Evolutionary conservation across 2,797 vertebrate genomes (phyloP).

Genomic region (Melanotaenia pygmaea): DNA sequence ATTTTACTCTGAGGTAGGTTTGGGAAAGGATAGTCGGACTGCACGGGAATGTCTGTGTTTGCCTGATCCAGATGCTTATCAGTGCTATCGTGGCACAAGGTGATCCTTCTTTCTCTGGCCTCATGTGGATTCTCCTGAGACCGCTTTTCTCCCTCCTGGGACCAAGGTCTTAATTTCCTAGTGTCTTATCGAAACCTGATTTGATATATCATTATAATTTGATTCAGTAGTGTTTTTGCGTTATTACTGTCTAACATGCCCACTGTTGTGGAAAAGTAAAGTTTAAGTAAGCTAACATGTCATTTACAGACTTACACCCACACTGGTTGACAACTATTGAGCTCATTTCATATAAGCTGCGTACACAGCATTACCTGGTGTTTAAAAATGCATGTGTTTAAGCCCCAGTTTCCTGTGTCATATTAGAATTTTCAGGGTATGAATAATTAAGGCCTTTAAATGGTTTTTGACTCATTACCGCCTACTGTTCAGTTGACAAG

Average conservation of each 20-base stretch:
- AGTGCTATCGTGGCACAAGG: conserved; percentile 61
- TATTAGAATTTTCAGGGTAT: background rate
- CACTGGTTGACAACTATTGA: background rate
- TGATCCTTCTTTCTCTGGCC: conserved; percentile 69
- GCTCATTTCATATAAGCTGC: background rate
- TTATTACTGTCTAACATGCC: background rate
- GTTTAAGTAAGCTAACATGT: background rate
- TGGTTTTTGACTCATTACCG: background rate
- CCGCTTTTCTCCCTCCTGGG: conserved; percentile 17
- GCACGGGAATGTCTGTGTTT: conserved; percentile 61
- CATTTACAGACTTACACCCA: background rate
- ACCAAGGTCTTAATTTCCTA: no score
- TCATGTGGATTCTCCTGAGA: conserved; percentile 52
- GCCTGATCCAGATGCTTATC: conserved; percentile 68
- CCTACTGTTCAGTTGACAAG: background rate
- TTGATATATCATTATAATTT: background rate
- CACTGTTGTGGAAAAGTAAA: background rate
- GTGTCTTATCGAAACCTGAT: background rate
- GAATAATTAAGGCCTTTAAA: conserved; percentile 20
- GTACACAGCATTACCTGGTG: no score
- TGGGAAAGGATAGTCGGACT: conserved; percentile 35
- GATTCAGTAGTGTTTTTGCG: background rate
- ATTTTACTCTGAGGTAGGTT: conserved; percentile 64
- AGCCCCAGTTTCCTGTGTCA: conserved; percentile 1
- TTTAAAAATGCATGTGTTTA: background rate